A percentile compares a stretch with the other conserved stretches of the same genome.
Evolutionary conservation across 1,140 invertebrate genomes (phyloP).

Genomic region (Stenopsyche tienmushanensis): DNA sequence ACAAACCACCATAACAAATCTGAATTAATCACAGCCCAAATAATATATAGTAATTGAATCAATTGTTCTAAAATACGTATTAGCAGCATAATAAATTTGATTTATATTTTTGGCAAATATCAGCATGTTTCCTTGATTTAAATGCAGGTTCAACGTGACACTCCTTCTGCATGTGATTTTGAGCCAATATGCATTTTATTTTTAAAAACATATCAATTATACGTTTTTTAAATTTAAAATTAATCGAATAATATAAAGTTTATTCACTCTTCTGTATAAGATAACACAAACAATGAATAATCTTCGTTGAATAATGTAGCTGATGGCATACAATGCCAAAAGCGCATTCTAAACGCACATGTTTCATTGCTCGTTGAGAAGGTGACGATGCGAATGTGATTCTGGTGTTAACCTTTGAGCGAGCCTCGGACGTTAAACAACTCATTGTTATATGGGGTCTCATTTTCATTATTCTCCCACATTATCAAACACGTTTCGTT

Average conservation of each 20-base stretch:
- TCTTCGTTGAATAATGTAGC: too few species aligned
- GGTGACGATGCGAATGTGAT: conserved; percentile 7
- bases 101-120: too few species aligned
- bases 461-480: conserved; percentile 33
- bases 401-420: conserved; percentile 11
- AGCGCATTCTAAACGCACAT: conserved; percentile 2
- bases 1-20: too few species aligned
- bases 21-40: too few species aligned
- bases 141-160: too few species aligned
- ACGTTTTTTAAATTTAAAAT: too few species aligned
- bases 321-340: too few species aligned
- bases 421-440: conserved; percentile 1
- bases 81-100: too few species aligned
- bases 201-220: conserved; percentile 1
- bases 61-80: too few species aligned
- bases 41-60: too few species aligned
- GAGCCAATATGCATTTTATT: neutral
- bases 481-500: conserved; percentile 37
- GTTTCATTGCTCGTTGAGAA: neutral
- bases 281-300: neutral
- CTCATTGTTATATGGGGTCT: conserved; percentile 21
- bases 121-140: too few species aligned
- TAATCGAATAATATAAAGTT: neutral
- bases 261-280: neutral
- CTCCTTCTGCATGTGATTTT: conserved; percentile 1